phyloP scores from a whole-genome alignment of 2,797 vertebrate species.

The Sphaeramia orbicularis region DNA sequence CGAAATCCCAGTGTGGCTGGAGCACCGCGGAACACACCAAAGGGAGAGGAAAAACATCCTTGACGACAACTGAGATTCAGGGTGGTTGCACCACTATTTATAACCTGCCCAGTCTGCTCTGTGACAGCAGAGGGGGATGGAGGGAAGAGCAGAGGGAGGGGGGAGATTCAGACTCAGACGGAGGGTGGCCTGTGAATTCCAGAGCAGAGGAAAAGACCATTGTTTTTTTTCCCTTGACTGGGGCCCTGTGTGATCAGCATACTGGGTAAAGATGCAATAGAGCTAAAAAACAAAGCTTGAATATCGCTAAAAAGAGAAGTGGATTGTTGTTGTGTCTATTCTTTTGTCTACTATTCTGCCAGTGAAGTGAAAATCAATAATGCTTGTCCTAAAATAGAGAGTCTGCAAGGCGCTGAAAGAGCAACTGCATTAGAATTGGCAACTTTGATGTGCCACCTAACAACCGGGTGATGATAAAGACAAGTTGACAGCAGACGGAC shows the following conservation, averaged over 20 bases:
- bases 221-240: slow-evolving; percentile 55
- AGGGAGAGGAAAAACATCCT: slow-evolving; percentile 73
- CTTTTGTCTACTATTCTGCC: slow-evolving; percentile 26
- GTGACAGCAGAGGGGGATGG: slow-evolving; percentile 71
- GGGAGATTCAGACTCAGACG: slow-evolving; percentile 38
- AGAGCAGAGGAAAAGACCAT: slow-evolving; percentile 72
- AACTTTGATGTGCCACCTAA: slow-evolving; percentile 14
- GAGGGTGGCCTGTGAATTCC: slow-evolving; percentile 73
- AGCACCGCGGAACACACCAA: slow-evolving; percentile 55
- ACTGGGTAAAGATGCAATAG: slow-evolving; percentile 40
- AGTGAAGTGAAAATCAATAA: slow-evolving; percentile 36
- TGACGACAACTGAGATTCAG: slow-evolving; percentile 75
- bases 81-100: slow-evolving; percentile 82
- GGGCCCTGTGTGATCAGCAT: slow-evolving; percentile 56
- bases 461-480: slow-evolving; percentile 21
- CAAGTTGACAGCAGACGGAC: slow-evolving; percentile 28
- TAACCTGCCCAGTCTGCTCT: slow-evolving; percentile 77
- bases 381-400: slow-evolving; percentile 9
- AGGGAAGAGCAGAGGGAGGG: slow-evolving; percentile 34
- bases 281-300: slow-evolving; percentile 39
- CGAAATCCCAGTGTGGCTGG: slow-evolving; percentile 48
- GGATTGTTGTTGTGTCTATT: slow-evolving; percentile 13
- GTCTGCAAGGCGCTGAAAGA: slow-evolving; percentile 9
- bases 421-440: slow-evolving; percentile 11
- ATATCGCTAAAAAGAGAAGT: slow-evolving; percentile 21